Conservation (phyloP, 2,797 vertebrate genomes). For the Clarias laeviceps region DNA sequence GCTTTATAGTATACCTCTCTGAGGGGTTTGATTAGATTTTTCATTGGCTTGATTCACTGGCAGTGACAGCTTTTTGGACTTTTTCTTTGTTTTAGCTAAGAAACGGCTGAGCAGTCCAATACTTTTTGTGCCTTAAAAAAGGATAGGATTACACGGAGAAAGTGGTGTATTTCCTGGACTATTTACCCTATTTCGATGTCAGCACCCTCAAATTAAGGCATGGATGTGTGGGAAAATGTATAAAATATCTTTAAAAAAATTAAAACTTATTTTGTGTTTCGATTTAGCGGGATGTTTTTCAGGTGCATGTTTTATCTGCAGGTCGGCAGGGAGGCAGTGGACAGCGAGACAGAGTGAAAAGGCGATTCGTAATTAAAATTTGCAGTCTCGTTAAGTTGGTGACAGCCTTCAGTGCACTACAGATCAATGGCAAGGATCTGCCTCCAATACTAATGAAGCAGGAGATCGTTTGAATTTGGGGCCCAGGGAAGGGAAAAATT, state of each 20-base stretch:
- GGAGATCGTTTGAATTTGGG: constrained; percentile 64
- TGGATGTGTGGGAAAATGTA: neutral
- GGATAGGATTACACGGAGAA: neutral
- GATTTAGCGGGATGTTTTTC: neutral
- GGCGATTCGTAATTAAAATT: constrained; percentile 75
- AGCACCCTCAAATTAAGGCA: neutral
- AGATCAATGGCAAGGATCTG: constrained; percentile 70
- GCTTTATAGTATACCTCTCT: neutral
- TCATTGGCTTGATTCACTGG: neutral
- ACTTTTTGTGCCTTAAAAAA: neutral
- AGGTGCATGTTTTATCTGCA: constrained; percentile 19
- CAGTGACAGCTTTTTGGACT: neutral
- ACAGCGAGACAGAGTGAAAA: constrained; percentile 22
- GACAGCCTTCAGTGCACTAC: constrained; percentile 65
- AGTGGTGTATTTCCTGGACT: neutral
- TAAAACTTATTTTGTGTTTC: neutral
- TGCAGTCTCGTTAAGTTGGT: constrained; percentile 73
- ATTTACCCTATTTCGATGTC: neutral
- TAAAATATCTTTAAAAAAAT: neutral
- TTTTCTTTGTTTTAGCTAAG: no score
- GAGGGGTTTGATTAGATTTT: neutral
- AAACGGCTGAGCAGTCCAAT: neutral
- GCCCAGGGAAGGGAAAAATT: constrained; percentile 66
- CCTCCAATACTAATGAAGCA: constrained; percentile 69
- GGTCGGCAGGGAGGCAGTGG: constrained; percentile 22